phyloP scores from a whole-genome alignment of 35 echinoderm and acorn worm genomes.

The Hemicentrotus pulcherrimus region DNA sequence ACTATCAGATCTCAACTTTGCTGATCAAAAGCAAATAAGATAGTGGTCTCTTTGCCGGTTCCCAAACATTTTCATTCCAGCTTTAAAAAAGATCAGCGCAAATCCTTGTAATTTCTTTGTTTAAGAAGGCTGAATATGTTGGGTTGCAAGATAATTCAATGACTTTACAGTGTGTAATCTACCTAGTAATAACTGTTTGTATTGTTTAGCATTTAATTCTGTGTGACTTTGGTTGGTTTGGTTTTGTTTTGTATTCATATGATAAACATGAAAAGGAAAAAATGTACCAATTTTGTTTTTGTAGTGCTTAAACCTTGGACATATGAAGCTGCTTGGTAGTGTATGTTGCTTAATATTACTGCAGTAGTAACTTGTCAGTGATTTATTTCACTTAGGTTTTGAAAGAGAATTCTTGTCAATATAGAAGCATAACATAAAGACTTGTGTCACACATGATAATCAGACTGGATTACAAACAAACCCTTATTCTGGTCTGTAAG shows the following conservation, averaged over 20 bases:
- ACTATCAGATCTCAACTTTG: too few species aligned
- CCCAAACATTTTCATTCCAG: not conserved
- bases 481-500: too few species aligned
- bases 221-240: not conserved
- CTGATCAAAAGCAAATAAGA: too few species aligned
- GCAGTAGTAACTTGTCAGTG: too few species aligned
- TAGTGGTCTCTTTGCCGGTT: not conserved
- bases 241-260: not conserved
- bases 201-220: not conserved
- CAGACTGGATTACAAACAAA: too few species aligned
- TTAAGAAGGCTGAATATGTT: not conserved
- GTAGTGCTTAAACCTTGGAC: not conserved
- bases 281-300: not conserved
- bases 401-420: too few species aligned
- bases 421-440: too few species aligned
- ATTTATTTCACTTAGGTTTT: too few species aligned
- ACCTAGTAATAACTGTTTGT: too few species aligned
- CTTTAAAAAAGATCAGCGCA: not conserved
- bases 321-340: not conserved
- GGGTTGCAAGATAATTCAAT: not conserved
- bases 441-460: too few species aligned
- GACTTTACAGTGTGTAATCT: too few species aligned
- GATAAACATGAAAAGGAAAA: not conserved
- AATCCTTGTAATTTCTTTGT: not conserved
- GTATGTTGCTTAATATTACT: not conserved